Evolutionary conservation across 1,140 invertebrate species (phyloP).

Genomic region (Bombus balteatus): DNA sequence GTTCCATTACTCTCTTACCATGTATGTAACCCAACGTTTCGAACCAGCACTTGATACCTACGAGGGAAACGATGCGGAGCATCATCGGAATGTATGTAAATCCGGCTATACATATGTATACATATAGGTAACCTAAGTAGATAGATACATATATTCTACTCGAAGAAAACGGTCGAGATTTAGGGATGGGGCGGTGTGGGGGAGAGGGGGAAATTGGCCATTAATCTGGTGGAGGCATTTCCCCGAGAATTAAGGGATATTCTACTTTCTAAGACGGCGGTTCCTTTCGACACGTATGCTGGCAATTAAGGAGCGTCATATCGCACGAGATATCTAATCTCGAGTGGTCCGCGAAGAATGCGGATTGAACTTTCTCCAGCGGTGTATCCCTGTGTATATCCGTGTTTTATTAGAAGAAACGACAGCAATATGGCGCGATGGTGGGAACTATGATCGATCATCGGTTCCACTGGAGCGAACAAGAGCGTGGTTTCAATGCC

Average conservation of each 20-base stretch:
- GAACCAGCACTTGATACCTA: neutral
- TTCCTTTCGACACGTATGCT: neutral
- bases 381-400: neutral
- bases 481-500: conserved; percentile 13
- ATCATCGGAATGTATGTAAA: conserved; percentile 1
- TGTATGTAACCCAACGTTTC: neutral
- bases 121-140: neutral
- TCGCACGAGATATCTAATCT: neutral
- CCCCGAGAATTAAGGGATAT: neutral
- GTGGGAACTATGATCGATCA: conserved; percentile 57
- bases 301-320: neutral
- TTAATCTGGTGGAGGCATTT: neutral
- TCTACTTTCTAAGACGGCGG: neutral
- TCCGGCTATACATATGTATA: neutral
- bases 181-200: no score
- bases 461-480: conserved; percentile 42
- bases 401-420: conserved; percentile 21
- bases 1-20: neutral
- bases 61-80: neutral
- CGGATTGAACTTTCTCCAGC: neutral
- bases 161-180: neutral
- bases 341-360: neutral
- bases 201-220: neutral
- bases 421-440: conserved; percentile 18
- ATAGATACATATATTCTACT: neutral